A percentile compares a stretch with the other conserved stretches of the same genome.
phyloP scores from a whole-genome alignment of 1,140 invertebrate genomes.

The Apolygus lucorum region DNA sequence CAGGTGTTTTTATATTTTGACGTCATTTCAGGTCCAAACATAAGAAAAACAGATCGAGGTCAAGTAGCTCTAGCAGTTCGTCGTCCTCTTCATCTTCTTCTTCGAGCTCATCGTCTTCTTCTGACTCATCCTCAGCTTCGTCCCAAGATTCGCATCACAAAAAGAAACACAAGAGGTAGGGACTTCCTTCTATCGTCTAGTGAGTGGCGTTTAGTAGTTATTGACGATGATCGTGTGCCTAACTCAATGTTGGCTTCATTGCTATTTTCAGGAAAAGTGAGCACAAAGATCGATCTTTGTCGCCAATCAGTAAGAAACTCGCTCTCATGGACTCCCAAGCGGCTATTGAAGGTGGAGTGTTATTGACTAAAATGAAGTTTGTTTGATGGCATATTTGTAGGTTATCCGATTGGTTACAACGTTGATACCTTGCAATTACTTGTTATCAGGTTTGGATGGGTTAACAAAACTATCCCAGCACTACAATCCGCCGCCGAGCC shows the following conservation, averaged over 20 bases:
- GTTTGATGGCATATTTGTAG: background rate
- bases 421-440: no score
- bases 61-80: constrained; percentile 45
- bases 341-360: constrained; percentile 26
- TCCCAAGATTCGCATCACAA: constrained; percentile 42
- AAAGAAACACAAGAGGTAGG: constrained; percentile 59
- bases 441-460: constrained; percentile 22
- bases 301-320: constrained; percentile 70
- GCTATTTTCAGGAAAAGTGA: constrained; percentile 32
- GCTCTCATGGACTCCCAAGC: constrained; percentile 31
- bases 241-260: background rate
- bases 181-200: no score
- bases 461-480: background rate
- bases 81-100: constrained; percentile 51
- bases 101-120: constrained; percentile 38
- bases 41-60: constrained; percentile 57
- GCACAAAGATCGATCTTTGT: constrained; percentile 52
- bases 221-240: background rate
- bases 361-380: background rate
- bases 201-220: background rate
- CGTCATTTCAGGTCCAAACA: constrained; percentile 41
- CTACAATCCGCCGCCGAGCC: background rate
- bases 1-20: no score
- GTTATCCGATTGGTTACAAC: background rate
- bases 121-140: constrained; percentile 38